A percentile compares a stretch with the other conserved stretches of the same genome.
Conservation (phyloP, 2,113 vertebrate genomes). For the Elachura formosa region DNA sequence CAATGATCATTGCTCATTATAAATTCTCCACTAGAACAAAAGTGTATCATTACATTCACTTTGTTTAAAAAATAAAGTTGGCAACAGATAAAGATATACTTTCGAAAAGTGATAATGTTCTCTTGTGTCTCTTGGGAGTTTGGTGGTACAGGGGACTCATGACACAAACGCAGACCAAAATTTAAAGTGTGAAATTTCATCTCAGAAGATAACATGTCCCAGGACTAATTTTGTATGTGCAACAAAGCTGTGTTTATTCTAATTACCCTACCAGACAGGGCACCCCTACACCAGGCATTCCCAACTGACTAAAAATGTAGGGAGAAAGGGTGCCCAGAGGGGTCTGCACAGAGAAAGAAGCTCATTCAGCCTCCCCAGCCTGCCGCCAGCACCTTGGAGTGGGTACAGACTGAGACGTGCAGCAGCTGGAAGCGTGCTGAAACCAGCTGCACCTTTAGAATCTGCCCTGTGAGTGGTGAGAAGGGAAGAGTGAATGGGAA, state of each 20-base stretch:
- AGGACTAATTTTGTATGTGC: not conserved
- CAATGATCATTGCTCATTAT: not conserved
- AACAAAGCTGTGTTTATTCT: not conserved
- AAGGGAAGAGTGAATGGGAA: not conserved
- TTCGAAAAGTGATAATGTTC: not conserved
- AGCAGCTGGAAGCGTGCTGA: accelerated
- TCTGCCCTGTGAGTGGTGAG: not conserved
- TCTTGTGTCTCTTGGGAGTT: not conserved
- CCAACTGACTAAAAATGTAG: not conserved
- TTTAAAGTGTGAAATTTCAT: not conserved
- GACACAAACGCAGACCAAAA: not conserved
- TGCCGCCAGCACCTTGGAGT: not conserved
- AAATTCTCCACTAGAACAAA: not conserved
- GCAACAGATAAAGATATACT: not conserved
- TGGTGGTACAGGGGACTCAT: not conserved
- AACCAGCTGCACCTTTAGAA: not conserved
- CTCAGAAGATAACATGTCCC: too few species aligned
- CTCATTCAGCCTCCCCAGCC: not conserved
- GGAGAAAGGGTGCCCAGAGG: not conserved
- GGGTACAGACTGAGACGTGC: not conserved
- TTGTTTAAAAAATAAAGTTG: not conserved
- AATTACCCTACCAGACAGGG: not conserved
- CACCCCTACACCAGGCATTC: not conserved
- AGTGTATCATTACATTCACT: not conserved
- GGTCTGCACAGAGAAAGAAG: not conserved